These are phyloP conservation scores for Pomacea canaliculata DNA, from an alignment of 2,888 invertebrate genomes.

Conservation along the genomic window DNA sequence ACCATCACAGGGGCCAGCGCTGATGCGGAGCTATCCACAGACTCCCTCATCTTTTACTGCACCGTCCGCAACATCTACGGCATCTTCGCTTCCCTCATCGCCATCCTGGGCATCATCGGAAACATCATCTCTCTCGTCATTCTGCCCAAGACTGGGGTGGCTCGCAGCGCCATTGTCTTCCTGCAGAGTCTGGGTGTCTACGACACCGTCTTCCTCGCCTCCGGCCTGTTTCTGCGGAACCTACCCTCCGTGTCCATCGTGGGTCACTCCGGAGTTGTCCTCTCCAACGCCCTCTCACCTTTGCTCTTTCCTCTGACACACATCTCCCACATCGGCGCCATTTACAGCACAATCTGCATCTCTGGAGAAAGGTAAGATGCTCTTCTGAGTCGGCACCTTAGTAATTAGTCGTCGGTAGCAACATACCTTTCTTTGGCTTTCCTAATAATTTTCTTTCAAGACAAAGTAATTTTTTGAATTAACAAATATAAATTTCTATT, in stretches of 20 bases:
- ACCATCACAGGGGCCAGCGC: background rate
- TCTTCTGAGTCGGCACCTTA: no score
- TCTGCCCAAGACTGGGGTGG: slow-evolving; percentile 29
- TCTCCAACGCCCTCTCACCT: slow-evolving; percentile 28
- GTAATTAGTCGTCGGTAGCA: no score
- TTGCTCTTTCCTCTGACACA: slow-evolving; percentile 21
- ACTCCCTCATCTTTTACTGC: slow-evolving; percentile 23
- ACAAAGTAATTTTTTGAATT: no score
- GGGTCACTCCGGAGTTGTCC: slow-evolving; percentile 26
- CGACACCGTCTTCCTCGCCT: slow-evolving; percentile 27
- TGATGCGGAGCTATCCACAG: background rate
- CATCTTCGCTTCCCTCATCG: slow-evolving; percentile 18
- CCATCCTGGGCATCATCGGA: slow-evolving; percentile 22
- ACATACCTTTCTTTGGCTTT: background rate
- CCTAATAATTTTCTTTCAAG: background rate
- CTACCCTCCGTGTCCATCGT: slow-evolving; percentile 23
- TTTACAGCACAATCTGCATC: slow-evolving; percentile 32
- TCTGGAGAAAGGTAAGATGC: slow-evolving; percentile 25
- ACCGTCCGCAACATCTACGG: slow-evolving; percentile 28
- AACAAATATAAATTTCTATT: no score
- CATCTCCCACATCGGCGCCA: slow-evolving; percentile 28
- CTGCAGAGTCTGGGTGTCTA: slow-evolving; percentile 27
- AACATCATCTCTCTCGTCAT: slow-evolving; percentile 28
- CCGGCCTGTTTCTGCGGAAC: slow-evolving; percentile 23
- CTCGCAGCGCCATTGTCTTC: slow-evolving; percentile 28